Evolutionary conservation across 2,888 invertebrate genomes (phyloP), one percentile per base, ranked within the genome.

Genomic region (Latrodectus elegans): DNA sequence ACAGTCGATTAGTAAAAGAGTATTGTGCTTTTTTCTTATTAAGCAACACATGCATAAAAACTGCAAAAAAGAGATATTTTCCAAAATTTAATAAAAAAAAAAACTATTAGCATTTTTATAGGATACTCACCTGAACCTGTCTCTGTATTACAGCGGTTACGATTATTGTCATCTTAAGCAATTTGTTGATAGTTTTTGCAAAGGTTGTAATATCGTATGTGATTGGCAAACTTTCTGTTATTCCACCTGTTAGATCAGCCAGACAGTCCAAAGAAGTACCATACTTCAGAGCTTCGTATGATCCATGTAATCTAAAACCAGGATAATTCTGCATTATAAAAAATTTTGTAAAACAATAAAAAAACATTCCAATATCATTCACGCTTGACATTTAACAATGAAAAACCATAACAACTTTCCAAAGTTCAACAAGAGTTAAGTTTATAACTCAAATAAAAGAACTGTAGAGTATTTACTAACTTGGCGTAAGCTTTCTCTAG

Each of bases 401-500:
- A 0, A 60, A n/a, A n/a, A 4, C n/a, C 10, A n/a, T 60, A n/a
- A 4, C 38, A 38, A 38, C 38, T 38, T 38, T 38, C 38, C 4
- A 38, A 38, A 6, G 38, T 38, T 38, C 22, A 22, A 1, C 22
- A 22, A 22, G 22, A 22, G 22, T 22, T 22, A 22, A 38, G 38
- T 38, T 38, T 38, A n/a, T n/a, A 38, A 38, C 38, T 38, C 38
- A 38, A 38, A 38, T 38, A 38, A 38, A 38, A 38, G 4, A 38
- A 38, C 6, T 38, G 38, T 38, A 38, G 38, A 38, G 38, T 38
- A 38, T 38, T 38, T 38, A 93, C 95, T 94, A 92, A 96, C 96
- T 97, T 97, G 85, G 97, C 97, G 90, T 97, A 97, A 0, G 97
- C 97, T 92, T 97, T 97, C 92, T 97, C 97, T 78, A 97, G 93